These are phyloP conservation scores for Vultur gryphus DNA, from an alignment of 2,797 vertebrate genomes.

Conservation along the genomic window DNA sequence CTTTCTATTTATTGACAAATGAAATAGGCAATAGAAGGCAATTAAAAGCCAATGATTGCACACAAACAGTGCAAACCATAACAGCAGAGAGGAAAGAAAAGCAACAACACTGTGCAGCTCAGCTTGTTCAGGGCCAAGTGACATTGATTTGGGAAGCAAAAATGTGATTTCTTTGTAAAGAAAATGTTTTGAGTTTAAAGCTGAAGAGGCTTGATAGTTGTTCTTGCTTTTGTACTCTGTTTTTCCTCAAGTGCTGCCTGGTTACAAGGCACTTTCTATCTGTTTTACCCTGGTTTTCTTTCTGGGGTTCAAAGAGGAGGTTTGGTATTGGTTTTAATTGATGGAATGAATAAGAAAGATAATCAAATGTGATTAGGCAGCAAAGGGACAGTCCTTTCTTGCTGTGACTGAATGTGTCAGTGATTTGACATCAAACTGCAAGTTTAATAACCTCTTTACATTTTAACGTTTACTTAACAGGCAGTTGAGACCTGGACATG, in stretches of 20 bases:
- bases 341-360: not conserved
- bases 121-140: not conserved
- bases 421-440: not conserved
- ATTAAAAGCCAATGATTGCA: slow-evolving; percentile 70
- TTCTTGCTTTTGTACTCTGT: slow-evolving; percentile 22
- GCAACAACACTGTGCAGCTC: not conserved
- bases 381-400: not conserved
- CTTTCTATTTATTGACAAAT: slow-evolving; percentile 76
- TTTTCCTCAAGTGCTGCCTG: not conserved
- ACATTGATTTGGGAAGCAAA: slow-evolving; percentile 2
- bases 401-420: not conserved
- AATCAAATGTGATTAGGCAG: not conserved
- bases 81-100: slow-evolving; percentile 48
- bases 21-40: slow-evolving; percentile 71
- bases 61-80: slow-evolving; percentile 49
- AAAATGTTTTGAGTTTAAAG: slow-evolving; percentile 44
- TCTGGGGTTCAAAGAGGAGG: not conserved
- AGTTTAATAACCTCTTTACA: not conserved
- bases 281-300: not conserved
- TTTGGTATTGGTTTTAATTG: not conserved
- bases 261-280: slow-evolving; percentile 10
- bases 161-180: slow-evolving; percentile 17
- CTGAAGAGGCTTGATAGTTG: not conserved
- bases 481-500: not conserved
- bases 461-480: not conserved